Evolutionary conservation across 2,888 invertebrate genomes (phyloP).

Genomic region (Dyspetes luteomarginatus): DNA sequence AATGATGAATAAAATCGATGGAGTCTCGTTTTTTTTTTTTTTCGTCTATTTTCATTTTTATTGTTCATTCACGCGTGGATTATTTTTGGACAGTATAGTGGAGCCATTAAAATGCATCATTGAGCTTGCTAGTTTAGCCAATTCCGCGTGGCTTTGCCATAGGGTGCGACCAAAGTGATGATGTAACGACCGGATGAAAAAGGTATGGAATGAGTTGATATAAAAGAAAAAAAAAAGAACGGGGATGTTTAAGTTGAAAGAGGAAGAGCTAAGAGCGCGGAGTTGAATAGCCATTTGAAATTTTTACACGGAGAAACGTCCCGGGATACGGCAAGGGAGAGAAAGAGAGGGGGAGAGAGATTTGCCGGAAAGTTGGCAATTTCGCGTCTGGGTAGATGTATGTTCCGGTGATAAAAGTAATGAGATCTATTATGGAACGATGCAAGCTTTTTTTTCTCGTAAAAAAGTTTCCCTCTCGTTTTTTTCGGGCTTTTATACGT

Average conservation of each 20-base stretch:
- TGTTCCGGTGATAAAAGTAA: conserved; percentile 82
- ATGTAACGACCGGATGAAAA: neutral
- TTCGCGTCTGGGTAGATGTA: conserved; percentile 78
- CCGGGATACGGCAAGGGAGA: conserved; percentile 23
- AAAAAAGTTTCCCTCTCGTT: conserved; percentile 54
- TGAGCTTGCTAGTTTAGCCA: no score
- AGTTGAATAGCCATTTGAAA: conserved; percentile 62
- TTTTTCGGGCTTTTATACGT: neutral
- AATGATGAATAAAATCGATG: no score
- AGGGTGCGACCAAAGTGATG: conserved; percentile 43
- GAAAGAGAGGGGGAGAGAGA: conserved; percentile 44
- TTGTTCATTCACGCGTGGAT: no score
- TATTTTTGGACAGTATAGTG: no score
- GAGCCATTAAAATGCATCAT: no score
- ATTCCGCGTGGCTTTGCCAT: conserved; percentile 28
- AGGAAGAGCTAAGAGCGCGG: conserved; percentile 54
- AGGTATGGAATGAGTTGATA: conserved; percentile 7
- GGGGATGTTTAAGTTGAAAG: conserved; percentile 32
- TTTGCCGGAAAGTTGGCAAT: conserved; percentile 75
- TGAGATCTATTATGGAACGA: conserved; percentile 81
- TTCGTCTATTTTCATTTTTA: no score
- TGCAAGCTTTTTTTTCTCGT: conserved; percentile 72
- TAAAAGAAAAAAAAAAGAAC: conserved; percentile 32
- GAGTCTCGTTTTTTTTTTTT: no score
- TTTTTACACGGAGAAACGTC: conserved; percentile 79